These are phyloP conservation scores for Petrophora chlorosata DNA, from an alignment of 2,888 invertebrate species.

Conservation along the genomic window DNA sequence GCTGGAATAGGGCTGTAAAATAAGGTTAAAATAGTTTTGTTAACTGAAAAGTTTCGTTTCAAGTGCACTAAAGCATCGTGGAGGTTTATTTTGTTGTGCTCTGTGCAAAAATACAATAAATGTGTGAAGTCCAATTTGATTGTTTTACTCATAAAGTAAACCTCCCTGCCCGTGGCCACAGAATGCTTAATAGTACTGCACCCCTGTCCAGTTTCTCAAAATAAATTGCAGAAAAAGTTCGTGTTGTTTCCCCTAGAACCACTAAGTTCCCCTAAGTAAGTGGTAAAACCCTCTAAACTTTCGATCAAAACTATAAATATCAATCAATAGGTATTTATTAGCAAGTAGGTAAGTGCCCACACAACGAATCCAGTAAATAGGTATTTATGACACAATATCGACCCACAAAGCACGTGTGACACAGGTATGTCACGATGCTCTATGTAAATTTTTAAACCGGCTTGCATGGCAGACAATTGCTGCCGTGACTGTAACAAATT, in stretches of 20 bases:
- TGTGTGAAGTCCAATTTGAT: conserved; percentile 77
- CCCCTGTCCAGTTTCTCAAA: no score
- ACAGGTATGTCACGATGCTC: conserved; percentile 6
- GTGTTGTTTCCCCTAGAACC: no score
- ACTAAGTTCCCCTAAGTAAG: no score
- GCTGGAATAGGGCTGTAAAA: conserved; percentile 70
- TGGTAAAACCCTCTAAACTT: no score
- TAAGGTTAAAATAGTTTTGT: conserved; percentile 64
- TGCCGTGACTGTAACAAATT: conserved; percentile 30
- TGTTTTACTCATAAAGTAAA: conserved; percentile 52
- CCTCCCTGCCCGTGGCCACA: no score
- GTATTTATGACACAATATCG: background rate
- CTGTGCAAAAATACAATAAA: conserved; percentile 82
- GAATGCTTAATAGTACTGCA: no score
- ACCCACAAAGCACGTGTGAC: conserved; percentile 2
- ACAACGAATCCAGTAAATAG: no score
- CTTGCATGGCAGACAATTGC: conserved; percentile 15
- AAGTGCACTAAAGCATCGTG: conserved; percentile 51
- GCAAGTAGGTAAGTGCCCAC: no score
- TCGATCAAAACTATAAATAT: no score
- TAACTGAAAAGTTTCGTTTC: conserved; percentile 49
- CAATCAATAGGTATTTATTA: no score
- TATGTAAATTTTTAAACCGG: conserved; percentile 11
- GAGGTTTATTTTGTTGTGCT: conserved; percentile 64
- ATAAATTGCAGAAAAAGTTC: no score